Evolutionary conservation across 2,888 invertebrate genomes (phyloP).

Genomic region (Erpobdella octoculata): DNA sequence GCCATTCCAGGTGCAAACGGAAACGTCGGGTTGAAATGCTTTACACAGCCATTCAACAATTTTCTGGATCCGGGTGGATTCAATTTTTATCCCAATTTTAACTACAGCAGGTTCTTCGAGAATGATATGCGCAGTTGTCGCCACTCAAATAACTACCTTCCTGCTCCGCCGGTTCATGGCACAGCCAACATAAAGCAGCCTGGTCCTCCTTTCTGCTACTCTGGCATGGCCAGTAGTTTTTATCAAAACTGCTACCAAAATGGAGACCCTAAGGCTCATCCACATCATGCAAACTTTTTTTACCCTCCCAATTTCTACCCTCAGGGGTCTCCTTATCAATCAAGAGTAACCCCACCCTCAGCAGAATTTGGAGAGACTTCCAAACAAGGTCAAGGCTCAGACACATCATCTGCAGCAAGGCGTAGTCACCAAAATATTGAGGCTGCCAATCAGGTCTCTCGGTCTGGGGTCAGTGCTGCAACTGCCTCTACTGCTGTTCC

Average conservation of each 20-base stretch:
- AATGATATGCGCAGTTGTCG: constrained; percentile 18
- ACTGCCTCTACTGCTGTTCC: neutral
- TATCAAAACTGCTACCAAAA: neutral
- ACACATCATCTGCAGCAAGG: neutral
- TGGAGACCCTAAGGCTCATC: neutral
- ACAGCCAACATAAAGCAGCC: neutral
- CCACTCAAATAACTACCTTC: neutral
- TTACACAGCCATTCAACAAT: constrained; percentile 24
- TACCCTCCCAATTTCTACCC: constrained; percentile 10
- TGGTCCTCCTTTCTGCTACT: constrained; percentile 12
- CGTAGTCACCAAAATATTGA: neutral
- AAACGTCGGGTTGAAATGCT: constrained; percentile 13
- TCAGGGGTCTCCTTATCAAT: neutral
- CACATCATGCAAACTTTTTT: constrained; percentile 15
- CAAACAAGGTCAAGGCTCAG: neutral
- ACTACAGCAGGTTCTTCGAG: constrained; percentile 16
- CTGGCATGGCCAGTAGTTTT: constrained; percentile 3
- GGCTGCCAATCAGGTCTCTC: too few relatives aligned
- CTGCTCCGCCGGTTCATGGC: neutral
- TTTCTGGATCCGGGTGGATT: constrained; percentile 20
- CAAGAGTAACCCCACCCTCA: neutral
- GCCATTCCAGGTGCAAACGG: constrained; percentile 3
- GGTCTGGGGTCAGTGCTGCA: neutral
- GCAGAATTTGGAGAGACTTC: neutral
- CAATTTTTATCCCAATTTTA: constrained; percentile 22